phyloP scores from a whole-genome alignment of 2,888 invertebrate genomes.

The Pseudoips prasinana region DNA sequence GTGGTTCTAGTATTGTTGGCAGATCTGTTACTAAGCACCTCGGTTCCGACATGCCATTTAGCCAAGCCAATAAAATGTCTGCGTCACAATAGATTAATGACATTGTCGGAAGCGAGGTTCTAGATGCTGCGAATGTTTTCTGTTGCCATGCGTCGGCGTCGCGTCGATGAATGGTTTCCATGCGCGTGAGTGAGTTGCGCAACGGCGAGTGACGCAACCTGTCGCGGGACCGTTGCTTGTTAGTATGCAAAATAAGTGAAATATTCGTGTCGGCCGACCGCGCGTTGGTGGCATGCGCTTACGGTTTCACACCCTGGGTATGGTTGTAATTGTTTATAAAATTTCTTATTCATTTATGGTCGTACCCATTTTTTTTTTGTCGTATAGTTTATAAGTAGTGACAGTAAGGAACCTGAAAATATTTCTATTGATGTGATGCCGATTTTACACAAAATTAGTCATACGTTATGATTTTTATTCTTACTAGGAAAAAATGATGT shows the following conservation, averaged over 20 bases:
- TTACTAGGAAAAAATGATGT: no score
- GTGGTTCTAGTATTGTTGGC: no score
- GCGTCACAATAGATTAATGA: conserved; percentile 39
- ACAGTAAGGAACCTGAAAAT: no score
- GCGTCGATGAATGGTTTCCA: conserved; percentile 63
- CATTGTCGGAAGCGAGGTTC: conserved; percentile 39
- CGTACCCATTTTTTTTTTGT: no score
- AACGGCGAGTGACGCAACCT: conserved; percentile 68
- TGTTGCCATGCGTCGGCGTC: conserved; percentile 63
- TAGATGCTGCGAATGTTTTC: conserved; percentile 41
- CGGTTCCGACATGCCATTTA: conserved; percentile 26
- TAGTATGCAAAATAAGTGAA: conserved; percentile 74
- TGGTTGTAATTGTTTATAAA: conserved; percentile 34
- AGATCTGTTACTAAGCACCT: conserved; percentile 25
- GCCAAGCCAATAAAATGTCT: conserved; percentile 30
- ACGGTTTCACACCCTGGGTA: conserved; percentile 49
- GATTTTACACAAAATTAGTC: no score
- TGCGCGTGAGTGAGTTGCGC: conserved; percentile 70
- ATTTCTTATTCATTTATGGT: no score
- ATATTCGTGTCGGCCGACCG: conserved; percentile 56
- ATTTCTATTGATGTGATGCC: no score
- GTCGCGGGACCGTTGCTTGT: conserved; percentile 63
- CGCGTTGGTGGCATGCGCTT: conserved; percentile 43
- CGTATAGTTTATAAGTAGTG: no score
- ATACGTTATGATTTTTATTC: no score